Conservation (phyloP, 2,113 vertebrate genomes). For the Gnathonemus echidnorhynchus region DNA sequence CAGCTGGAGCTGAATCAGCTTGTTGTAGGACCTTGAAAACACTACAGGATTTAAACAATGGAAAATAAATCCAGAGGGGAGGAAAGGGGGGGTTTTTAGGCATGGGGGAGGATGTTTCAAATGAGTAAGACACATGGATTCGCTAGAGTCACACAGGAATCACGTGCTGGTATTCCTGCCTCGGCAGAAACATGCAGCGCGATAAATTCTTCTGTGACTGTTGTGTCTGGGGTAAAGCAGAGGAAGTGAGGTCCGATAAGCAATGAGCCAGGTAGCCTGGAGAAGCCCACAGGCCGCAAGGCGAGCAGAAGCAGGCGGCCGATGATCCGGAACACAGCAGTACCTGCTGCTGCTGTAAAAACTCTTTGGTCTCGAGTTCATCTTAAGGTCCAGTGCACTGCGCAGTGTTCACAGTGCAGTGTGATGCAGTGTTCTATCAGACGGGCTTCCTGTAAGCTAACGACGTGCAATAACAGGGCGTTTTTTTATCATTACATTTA, state of each 20-base stretch:
- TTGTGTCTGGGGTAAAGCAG: not conserved
- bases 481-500: not conserved
- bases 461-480: not conserved
- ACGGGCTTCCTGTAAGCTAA: not conserved
- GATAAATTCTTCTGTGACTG: not conserved
- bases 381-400: not conserved
- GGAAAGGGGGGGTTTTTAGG: not conserved
- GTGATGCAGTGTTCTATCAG: not conserved
- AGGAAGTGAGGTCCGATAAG: not conserved
- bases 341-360: not conserved
- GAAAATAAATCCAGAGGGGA: not conserved
- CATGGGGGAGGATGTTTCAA: not conserved
- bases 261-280: not conserved
- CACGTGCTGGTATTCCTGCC: not conserved
- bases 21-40: slow-evolving; percentile 1
- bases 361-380: not conserved
- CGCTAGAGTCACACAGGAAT: not conserved
- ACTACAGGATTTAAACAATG: not conserved
- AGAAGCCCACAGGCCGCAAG: not conserved
- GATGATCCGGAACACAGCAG: not conserved
- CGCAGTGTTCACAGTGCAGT: not conserved
- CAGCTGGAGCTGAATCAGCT: not conserved
- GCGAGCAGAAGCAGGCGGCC: not conserved
- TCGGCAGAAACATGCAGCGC: not conserved
- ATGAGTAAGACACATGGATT: slow-evolving; percentile 9